Percentiles rank a stretch among this genome's conserved stretches.
Evolutionary conservation across 2,888 invertebrate genomes (phyloP).

Genomic region (Meloe dianella): DNA sequence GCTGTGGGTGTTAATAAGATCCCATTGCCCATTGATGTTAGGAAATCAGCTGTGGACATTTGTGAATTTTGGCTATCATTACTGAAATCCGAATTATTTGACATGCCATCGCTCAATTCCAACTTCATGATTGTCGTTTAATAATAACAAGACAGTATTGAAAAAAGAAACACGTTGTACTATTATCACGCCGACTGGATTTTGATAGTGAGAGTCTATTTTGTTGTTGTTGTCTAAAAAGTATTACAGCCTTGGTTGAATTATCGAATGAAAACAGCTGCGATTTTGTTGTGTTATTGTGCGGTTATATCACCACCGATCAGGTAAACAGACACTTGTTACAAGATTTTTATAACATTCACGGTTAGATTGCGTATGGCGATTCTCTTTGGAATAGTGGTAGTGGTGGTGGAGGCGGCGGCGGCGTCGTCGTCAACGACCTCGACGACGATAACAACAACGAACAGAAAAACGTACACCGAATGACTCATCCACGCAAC

Average conservation of each 20-base stretch:
- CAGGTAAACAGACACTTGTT: constrained; percentile 40
- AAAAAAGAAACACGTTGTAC: neutral
- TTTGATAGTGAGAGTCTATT: constrained; percentile 33
- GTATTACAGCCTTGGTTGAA: constrained; percentile 43
- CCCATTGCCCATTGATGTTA: constrained; percentile 53
- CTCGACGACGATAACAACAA: constrained; percentile 25
- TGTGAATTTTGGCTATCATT: constrained; percentile 59
- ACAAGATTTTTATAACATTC: constrained; percentile 5
- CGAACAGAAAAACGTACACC: constrained; percentile 16
- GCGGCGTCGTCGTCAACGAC: constrained; percentile 12
- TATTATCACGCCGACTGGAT: constrained; percentile 13
- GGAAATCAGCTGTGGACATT: constrained; percentile 54
- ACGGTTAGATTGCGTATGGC: neutral
- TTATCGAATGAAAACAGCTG: constrained; percentile 36
- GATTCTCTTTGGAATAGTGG: neutral
- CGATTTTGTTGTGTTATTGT: constrained; percentile 17
- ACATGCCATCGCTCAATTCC: constrained; percentile 57
- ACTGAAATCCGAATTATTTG: constrained; percentile 58
- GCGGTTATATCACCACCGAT: constrained; percentile 16
- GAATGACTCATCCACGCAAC: constrained; percentile 51
- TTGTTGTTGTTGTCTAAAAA: neutral
- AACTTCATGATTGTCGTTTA: constrained; percentile 51
- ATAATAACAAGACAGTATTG: neutral
- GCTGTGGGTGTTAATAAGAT: constrained; percentile 47
- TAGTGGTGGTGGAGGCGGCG: neutral